Evolutionary conservation across 2,113 vertebrate genomes (phyloP), one percentile per base, ranked within the genome.

Genomic region (Climacteris rufus): DNA sequence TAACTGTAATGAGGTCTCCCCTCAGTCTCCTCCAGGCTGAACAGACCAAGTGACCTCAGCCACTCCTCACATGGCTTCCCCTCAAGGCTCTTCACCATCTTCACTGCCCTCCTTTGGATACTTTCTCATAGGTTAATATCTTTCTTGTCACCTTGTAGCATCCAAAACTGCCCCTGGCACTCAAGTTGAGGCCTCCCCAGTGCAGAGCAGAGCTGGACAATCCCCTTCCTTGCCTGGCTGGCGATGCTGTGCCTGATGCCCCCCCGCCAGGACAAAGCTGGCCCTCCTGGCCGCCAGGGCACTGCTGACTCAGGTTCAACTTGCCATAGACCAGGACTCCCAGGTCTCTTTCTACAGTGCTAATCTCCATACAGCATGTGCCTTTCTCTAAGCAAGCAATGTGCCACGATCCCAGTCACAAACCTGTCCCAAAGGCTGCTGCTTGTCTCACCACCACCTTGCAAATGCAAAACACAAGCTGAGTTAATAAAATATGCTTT

Each of bases 261-360:
- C 20, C n/a, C 7, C 1, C 20, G 28, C 7, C 7, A 35, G 54
- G 45, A 47, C n/a, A 49, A 0, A 0, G 0, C 2, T 47, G 14
- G 24, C 11, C n/a, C 17, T 49, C 2, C 2, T 27, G 25, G 21
- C 39, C 47, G 20, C 39, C 30, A 19, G 30, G 28, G 25, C n/a
- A 61, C 54, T 54, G 30, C 40, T 49, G 40, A 3, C 47, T 37
- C 27, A 24, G 2, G 3, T 8, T 4, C 49, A 37, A 1, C 25
- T 42, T 42, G 8, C 8, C 40, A 37, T 21, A 3, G 28, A 24
- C 20, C 20, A 65, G 77, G 25, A 45, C 3, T 9, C 40, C 3
- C 49, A 50, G 27, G 13, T 8, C 22, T 3, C 56, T 37, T 63
- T 33, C 49, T 3, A 3, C 35, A 42, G 35, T 9, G 23, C 31